These are phyloP conservation scores for Autographa pulchrina DNA, from an alignment of 2,888 invertebrate genomes.

Conservation along the genomic window DNA sequence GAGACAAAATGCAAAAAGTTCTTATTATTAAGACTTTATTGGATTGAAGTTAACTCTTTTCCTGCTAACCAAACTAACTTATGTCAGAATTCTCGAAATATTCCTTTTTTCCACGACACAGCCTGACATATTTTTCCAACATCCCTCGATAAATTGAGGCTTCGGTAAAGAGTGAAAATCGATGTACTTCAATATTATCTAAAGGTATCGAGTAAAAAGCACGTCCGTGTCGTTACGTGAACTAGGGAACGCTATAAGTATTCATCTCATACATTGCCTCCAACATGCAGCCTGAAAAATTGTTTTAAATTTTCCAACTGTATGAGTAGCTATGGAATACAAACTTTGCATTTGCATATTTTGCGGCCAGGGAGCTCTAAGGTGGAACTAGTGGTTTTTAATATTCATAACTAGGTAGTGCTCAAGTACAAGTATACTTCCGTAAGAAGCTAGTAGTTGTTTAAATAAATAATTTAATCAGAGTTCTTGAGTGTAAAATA, in stretches of 20 bases:
- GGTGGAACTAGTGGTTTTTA: conserved; percentile 43
- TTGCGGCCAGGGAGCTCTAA: conserved; percentile 45
- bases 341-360: conserved; percentile 67
- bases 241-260: conserved; percentile 51
- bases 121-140: background rate
- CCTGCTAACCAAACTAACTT: background rate
- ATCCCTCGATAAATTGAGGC: background rate
- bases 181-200: conserved; percentile 40
- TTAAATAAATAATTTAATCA: background rate
- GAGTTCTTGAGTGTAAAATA: background rate
- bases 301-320: conserved; percentile 72
- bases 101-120: background rate
- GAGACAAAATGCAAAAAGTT: background rate
- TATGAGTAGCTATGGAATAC: conserved; percentile 22
- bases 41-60: background rate
- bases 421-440: background rate
- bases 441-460: background rate
- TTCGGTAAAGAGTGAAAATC: conserved; percentile 2
- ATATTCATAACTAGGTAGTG: conserved; percentile 27
- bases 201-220: conserved; percentile 47
- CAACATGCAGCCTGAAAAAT: conserved; percentile 71
- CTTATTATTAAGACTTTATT: background rate
- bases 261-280: conserved; percentile 72
- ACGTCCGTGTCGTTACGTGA: conserved; percentile 67
- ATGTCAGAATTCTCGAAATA: background rate